Evolutionary conservation across 2,797 vertebrate species (phyloP), one percentile per base, ranked within the genome.

Genomic region (Ispidina picta): DNA sequence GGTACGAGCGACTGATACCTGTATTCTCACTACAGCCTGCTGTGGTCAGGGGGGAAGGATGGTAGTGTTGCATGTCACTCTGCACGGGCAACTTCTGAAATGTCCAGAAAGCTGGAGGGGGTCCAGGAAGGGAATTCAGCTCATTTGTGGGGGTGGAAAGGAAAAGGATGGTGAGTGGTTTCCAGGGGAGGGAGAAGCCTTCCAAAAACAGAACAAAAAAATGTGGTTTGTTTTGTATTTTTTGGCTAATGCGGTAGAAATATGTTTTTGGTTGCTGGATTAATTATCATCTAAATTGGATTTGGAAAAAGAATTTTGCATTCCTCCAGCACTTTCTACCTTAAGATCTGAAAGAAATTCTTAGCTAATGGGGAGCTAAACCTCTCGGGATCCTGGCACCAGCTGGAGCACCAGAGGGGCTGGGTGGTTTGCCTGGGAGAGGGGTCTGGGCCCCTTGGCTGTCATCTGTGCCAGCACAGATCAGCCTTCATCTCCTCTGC

Each of bases 1-100:
- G 98, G 99, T 99, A 97, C 63, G 97, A 96, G 55, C 96, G 54
- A 66, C 89, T 86, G 76, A 60, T 91, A 69, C 5, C 12, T 64
- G 92, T 92, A 46, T 83, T 94, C 65, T 71, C 62, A 58, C 71
- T 92, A 41, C 55, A 4, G 2, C 49, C 72, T 15, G 15, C 2
- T 1, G 4, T 33, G 81, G 29, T 63, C 77, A 17, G 58, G 86
- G 86, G 93, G 94, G 66, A 48, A 59, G 91, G 84, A 86, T 93
- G 80, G 86, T 58, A 52, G 70, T 21, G 10, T 8, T 89, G 77
- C 74, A 10, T 60, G 23, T 48, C 60, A 69, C 73, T 91, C 86
- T 78, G 89, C 85, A 15, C 84, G 75, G 58, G 35, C 51, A 69
- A 25, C 68, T 88, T 37, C 31, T 14, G 48, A 88, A 71, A n/a